Percentiles rank a stretch among this genome's conserved stretches.
phyloP scores from a whole-genome alignment of 2,888 invertebrate species.

The Hemistola chrysoprasaria region DNA sequence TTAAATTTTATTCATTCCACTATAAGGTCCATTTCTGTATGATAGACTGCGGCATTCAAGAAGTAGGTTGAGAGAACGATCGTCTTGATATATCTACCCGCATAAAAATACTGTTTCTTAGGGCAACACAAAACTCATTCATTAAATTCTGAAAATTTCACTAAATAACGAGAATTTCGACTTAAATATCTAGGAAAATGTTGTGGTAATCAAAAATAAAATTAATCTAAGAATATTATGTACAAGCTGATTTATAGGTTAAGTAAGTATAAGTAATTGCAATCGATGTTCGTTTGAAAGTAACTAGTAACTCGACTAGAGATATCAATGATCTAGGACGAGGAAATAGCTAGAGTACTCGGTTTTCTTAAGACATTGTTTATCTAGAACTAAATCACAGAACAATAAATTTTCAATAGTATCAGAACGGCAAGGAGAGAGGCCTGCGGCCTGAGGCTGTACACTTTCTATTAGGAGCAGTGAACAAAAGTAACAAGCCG shows the following conservation, averaged over 20 bases:
- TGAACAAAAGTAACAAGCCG: constrained; percentile 60
- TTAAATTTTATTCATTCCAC: constrained; percentile 57
- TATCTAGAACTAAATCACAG: constrained; percentile 34
- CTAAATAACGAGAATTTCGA: no score
- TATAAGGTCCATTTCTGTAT: constrained; percentile 63
- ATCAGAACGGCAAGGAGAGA: constrained; percentile 68
- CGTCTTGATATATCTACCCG: constrained; percentile 70
- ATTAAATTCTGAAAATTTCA: no score
- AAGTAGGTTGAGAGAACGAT: constrained; percentile 80
- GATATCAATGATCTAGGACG: constrained; percentile 19
- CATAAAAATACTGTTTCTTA: no score
- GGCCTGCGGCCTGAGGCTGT: constrained; percentile 59
- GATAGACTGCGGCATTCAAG: constrained; percentile 63
- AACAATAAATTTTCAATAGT: constrained; percentile 63
- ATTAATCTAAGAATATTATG: no score
- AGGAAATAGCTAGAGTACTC: constrained; percentile 23
- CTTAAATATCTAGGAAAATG: no score
- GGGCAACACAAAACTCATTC: constrained; percentile 54
- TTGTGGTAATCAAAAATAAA: no score
- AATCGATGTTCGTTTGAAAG: no score
- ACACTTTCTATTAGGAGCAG: constrained; percentile 68
- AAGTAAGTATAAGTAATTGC: no score
- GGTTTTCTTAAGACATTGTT: constrained; percentile 30
- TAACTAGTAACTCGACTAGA: constrained; percentile 11
- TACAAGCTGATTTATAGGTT: no score